phyloP scores from a whole-genome alignment of 2,888 invertebrate genomes.

The Ptychoptera contaminata region DNA sequence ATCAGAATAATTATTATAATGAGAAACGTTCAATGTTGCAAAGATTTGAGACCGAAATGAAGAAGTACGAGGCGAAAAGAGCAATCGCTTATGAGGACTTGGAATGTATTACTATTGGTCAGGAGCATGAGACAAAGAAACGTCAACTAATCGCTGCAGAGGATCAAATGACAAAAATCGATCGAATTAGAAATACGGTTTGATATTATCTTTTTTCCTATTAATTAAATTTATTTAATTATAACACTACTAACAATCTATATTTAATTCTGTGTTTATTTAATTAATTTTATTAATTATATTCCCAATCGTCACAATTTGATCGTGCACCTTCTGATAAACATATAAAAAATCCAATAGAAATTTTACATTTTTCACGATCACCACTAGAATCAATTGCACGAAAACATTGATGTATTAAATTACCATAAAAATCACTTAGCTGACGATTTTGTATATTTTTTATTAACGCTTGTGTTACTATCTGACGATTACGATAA shows the following conservation, averaged over 20 bases:
- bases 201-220: conserved; percentile 12
- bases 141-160: conserved; percentile 28
- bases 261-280: background rate
- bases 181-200: conserved; percentile 35
- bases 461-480: conserved; percentile 43
- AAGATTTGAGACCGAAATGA: conserved; percentile 38
- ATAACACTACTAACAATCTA: too few relatives aligned
- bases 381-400: conserved; percentile 37
- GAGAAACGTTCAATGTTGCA: conserved; percentile 39
- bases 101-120: conserved; percentile 40
- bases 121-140: conserved; percentile 31
- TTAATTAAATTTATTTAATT: background rate
- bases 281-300: conserved; percentile 16
- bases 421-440: conserved; percentile 51
- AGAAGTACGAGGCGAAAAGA: conserved; percentile 34
- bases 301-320: conserved; percentile 62
- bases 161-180: conserved; percentile 33
- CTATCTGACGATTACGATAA: conserved; percentile 45
- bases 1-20: conserved; percentile 37
- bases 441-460: conserved; percentile 46
- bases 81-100: conserved; percentile 39
- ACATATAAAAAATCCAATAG: conserved; percentile 47
- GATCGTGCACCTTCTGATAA: conserved; percentile 53
- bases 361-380: conserved; percentile 47
- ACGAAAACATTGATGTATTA: conserved; percentile 55